Base-by-base conservation (phyloP, 2,113 vertebrate genomes). In the Rhea americana region DNA sequence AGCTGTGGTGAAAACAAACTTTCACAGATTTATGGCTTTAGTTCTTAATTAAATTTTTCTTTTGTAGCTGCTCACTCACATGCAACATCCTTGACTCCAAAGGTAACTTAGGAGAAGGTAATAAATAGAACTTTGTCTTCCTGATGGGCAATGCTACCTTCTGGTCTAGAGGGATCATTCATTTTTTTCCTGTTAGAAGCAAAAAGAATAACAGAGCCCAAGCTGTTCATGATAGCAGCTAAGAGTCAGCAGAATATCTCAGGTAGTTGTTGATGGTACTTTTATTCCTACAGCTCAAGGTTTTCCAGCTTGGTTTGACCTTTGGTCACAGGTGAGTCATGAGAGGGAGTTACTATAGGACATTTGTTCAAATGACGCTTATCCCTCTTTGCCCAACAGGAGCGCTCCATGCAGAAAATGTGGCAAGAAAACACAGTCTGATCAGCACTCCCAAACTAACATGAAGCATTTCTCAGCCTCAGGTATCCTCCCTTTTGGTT, bases 41-140 rank as follows among this genome's bases (percentile, higher is more conserved):
- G 20, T 61, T 81, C 73, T 92, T 94, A 92, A 96, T 83, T 81
- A 85, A 68, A 32, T 48, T 8, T 67, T 56, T 39, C 91, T 95
- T 97, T 96, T 96, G 92, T 95, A 96, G 83, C 71, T 93, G 85
- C 85, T 80, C 5, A 4, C 50, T 93, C 89, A 89, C 61, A 91
- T 76, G 89, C 77, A 94, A 91, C 67, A 41, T 58, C 76, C 37
- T 16, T 93, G 82, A 75, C 90, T 92, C 74, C 22, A 6, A 7
- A 5, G 55, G 28, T 50, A 71, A 32, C 3, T 17, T 11, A 35
- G 80, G 37, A 47, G 62, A 28, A 63, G 55, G 53, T 26, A 48
- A 65, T 4, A n/a, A 20, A 65, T 13, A 15, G 8, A 50, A 70
- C 30, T 39, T 51, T 61, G 41, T 71, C 48, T 12, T 82, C 25